phyloP scores from a whole-genome alignment of 2,113 vertebrate genomes.

The Rhineura floridana region DNA sequence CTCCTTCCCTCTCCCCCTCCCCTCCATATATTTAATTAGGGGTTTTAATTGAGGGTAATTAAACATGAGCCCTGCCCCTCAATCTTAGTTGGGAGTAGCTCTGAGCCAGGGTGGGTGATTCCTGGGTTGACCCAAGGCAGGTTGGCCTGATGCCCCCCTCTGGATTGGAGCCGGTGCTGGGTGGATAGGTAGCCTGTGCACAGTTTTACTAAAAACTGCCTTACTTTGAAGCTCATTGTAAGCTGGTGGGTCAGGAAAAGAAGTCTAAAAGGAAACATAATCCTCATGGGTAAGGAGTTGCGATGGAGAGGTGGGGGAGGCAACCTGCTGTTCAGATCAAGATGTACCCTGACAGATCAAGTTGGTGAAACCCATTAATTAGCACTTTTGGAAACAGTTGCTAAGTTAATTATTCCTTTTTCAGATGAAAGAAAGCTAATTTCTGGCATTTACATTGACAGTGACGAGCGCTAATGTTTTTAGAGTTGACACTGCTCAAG shows the following conservation, averaged over 20 bases:
- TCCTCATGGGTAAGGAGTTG: conserved; percentile 39
- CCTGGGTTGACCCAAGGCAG: no score
- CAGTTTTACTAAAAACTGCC: no score
- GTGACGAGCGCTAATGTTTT: conserved; percentile 82
- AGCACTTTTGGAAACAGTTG: conserved; percentile 85
- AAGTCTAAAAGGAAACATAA: conserved; percentile 60
- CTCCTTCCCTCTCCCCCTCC: no score
- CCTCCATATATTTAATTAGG: no score
- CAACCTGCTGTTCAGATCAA: conserved; percentile 70
- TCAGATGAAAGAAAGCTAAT: conserved; percentile 83
- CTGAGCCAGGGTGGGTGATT: no score
- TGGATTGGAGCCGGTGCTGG: no score
- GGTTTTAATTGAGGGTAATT: no score
- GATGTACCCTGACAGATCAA: conserved; percentile 80
- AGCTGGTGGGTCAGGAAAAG: conserved; percentile 31
- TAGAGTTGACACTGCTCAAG: conserved; percentile 80
- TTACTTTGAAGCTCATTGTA: conserved; percentile 49
- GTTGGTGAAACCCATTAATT: conserved; percentile 84
- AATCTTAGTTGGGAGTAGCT: no score
- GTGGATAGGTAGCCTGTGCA: no score
- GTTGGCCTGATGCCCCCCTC: no score
- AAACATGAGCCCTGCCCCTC: no score
- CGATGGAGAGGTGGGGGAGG: conserved; percentile 38
- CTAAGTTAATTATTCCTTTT: conserved; percentile 84
- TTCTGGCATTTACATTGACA: conserved; percentile 83